Percentiles rank a stretch among this genome's conserved stretches.
These are phyloP conservation scores for Charina bottae DNA, from an alignment of 2,113 vertebrate species.

Conservation along the genomic window DNA sequence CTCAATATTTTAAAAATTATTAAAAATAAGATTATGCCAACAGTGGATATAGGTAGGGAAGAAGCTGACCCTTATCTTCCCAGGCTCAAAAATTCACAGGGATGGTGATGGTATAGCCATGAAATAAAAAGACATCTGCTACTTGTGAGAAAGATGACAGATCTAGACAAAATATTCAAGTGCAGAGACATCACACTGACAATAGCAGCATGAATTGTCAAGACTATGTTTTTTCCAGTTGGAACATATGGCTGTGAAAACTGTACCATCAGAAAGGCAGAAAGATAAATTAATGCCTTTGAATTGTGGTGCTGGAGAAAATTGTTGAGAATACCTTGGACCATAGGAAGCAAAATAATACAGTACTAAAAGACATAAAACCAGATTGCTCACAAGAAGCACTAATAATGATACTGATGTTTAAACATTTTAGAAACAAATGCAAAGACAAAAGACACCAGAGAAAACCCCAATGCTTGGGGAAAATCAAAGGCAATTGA, in stretches of 20 bases:
- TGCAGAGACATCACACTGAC: background rate
- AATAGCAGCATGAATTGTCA: background rate
- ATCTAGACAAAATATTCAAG: slow-evolving; percentile 2
- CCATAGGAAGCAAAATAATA: background rate
- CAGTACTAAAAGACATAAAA: background rate
- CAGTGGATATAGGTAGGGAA: background rate
- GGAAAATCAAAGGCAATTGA: background rate
- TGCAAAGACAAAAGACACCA: background rate
- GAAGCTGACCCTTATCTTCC: background rate
- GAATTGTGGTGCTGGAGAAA: background rate
- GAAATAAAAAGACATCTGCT: background rate
- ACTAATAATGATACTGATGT: background rate
- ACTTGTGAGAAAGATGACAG: background rate
- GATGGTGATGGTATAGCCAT: background rate
- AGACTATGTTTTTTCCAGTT: background rate
- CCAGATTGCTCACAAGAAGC: background rate
- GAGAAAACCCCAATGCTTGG: background rate
- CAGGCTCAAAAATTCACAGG: background rate
- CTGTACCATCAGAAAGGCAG: background rate
- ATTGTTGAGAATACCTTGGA: background rate
- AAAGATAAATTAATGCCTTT: background rate
- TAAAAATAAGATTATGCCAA: background rate
- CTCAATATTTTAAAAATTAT: background rate
- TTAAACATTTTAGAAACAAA: background rate
- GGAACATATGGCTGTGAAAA: background rate